phyloP scores from a whole-genome alignment of 1,140 invertebrate genomes.

The Hypsibius dujardini region DNA sequence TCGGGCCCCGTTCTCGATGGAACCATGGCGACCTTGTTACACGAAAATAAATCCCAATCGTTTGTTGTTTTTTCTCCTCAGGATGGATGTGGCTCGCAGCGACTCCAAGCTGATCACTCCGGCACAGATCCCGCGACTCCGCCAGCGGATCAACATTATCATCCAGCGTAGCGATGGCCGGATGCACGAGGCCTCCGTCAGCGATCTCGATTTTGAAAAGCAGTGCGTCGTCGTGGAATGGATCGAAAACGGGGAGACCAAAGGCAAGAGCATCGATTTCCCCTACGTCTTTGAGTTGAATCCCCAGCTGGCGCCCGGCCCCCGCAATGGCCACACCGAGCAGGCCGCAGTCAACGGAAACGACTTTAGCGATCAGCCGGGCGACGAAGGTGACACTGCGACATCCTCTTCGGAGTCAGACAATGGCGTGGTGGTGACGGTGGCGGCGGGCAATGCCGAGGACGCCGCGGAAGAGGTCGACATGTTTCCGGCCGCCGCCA shows the following conservation, averaged over 20 bases:
- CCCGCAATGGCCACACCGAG: conserved; percentile 13
- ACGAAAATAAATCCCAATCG: too few relatives aligned
- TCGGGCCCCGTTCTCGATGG: not conserved
- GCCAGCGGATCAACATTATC: not conserved
- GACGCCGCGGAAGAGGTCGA: too few relatives aligned
- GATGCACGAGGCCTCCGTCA: conserved; percentile 83
- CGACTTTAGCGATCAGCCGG: not conserved
- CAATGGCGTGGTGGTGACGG: not conserved
- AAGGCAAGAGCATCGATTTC: conserved; percentile 88
- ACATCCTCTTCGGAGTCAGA: not conserved
- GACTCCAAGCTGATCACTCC: not conserved
- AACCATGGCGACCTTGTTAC: not conserved
- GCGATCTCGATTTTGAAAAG: conserved; percentile 64
- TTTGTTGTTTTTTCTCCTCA: too few relatives aligned
- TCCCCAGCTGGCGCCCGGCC: conserved; percentile 45
- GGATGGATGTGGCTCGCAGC: not conserved
- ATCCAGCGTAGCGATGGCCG: conserved; percentile 41
- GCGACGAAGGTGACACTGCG: not conserved
- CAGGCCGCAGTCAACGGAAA: conserved; percentile 9
- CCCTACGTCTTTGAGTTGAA: conserved; percentile 69
- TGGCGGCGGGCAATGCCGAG: not conserved
- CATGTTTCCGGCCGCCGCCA: too few relatives aligned
- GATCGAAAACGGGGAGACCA: conserved; percentile 93
- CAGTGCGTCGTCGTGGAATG: conserved; percentile 90
- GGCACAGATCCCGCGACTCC: not conserved